phyloP scores from a whole-genome alignment of 2,113 vertebrate species.

The Asarcornis scutulata region DNA sequence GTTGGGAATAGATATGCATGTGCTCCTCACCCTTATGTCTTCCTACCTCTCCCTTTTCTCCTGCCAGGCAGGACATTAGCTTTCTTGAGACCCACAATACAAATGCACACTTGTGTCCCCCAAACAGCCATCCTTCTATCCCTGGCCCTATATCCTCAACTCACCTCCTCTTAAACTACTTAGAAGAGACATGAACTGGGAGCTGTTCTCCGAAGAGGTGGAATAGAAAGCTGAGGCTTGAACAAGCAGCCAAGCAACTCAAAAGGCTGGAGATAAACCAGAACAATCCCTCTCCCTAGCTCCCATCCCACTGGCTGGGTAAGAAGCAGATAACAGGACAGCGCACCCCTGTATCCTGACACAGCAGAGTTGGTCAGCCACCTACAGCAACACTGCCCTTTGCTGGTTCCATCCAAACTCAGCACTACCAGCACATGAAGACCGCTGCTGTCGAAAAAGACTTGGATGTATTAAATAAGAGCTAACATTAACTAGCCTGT shows the following conservation, averaged over 20 bases:
- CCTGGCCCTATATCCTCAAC: neutral
- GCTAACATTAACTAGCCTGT: too few relatives aligned
- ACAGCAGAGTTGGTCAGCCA: neutral
- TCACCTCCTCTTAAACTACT: neutral
- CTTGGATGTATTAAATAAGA: neutral
- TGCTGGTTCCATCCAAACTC: accelerated
- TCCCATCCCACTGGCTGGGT: neutral
- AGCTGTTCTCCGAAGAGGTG: neutral
- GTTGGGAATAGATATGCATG: accelerated
- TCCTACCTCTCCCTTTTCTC: neutral
- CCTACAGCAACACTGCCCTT: neutral
- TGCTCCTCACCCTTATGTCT: neutral
- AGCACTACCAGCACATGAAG: accelerated
- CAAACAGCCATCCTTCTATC: neutral
- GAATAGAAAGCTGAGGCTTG: neutral
- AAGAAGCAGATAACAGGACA: neutral
- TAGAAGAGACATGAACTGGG: neutral
- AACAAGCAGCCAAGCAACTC: neutral
- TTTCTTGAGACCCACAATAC: neutral
- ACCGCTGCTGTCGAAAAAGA: accelerated
- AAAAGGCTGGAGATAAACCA: neutral
- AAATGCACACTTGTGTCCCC: neutral
- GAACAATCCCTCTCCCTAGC: neutral
- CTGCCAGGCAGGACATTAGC: neutral
- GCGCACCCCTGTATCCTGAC: too few relatives aligned